Base-by-base conservation (phyloP, 1,140 invertebrate genomes). In the Cyphomyrmex costatus region DNA sequence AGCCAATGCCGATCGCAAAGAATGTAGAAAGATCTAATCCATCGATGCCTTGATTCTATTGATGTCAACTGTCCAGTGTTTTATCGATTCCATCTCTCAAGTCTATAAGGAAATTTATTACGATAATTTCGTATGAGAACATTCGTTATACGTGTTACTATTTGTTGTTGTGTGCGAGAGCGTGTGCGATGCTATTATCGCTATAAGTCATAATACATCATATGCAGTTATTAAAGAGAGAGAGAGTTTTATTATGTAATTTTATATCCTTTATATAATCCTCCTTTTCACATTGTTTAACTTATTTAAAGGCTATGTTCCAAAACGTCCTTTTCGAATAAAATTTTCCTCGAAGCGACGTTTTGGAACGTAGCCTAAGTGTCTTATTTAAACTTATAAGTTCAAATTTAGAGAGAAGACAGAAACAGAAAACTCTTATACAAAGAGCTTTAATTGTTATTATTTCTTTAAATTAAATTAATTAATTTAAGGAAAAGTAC, bases 1-100 rank as follows among this genome's bases (percentile, higher is more conserved):
- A 6, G 96, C 96, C 53, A 97, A 97, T 90, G 96, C 96, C 33
- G 95, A 97, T 92, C 96, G 97, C 60, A 92, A 94, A 12, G 95
- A 96, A 86, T 97, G 97, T 21, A 82, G 36, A 68, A 21, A 30
- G 10, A n/a, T n/a, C 6, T 73, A 42, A 82, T 82, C 12, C 19
- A 1, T 21, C n/a, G 7, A 3, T 16, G 21, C 19, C 33, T 76
- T 46, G 24, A 16, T 56, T 36, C 56, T 79, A 14, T 6, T 7
- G 6, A 46, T 78, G 33, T 21, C 1, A 60, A 51, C 8, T 8
- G 24, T n/a, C 3, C 2, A 21, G 19, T 1, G 10, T 73, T 56
- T 61, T n/a, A 42, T 46, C 33, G 10, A 42, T 53, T 68, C 49
- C 21, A 68, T 80, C 49, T 68, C 7, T 42, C 7, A 24, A 33